These are phyloP conservation scores for Diadumene lineata DNA, from an alignment of 92 coral and sea anemone species.

Conservation along the genomic window DNA sequence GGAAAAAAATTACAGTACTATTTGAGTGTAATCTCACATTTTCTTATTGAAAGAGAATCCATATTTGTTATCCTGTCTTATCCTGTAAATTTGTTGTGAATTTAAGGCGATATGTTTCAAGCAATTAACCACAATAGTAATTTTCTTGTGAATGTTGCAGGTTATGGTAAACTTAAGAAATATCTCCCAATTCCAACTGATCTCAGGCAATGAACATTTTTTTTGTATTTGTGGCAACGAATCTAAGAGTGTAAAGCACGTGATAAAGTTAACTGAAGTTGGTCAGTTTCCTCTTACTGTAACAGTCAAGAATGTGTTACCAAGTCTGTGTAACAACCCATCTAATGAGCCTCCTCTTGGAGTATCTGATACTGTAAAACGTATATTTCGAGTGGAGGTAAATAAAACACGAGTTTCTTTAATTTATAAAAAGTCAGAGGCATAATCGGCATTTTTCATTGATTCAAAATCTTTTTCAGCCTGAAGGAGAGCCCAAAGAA, in stretches of 20 bases:
- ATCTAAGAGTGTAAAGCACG: constrained; percentile 78
- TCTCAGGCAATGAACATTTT: constrained; percentile 39
- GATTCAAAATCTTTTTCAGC: constrained; percentile 40
- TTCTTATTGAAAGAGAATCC: no score
- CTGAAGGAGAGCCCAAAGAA: constrained; percentile 90
- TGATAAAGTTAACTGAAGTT: constrained; percentile 55
- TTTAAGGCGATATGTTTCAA: no score
- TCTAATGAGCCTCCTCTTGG: constrained; percentile 52
- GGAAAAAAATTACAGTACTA: no score
- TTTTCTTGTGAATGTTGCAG: constrained; percentile 32
- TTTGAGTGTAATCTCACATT: no score
- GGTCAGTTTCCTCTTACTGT: constrained; percentile 83
- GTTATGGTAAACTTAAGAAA: constrained; percentile 56
- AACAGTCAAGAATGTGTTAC: constrained; percentile 48
- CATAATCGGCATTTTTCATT: not conserved
- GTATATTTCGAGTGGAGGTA: constrained; percentile 88
- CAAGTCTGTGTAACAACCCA: constrained; percentile 50
- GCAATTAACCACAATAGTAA: not conserved
- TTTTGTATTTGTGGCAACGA: constrained; percentile 85
- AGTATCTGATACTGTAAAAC: constrained; percentile 65
- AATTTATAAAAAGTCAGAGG: not conserved
- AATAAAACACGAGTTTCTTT: not conserved
- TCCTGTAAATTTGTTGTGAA: no score
- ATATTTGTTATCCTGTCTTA: no score
- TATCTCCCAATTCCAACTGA: constrained; percentile 54